Conservation (phyloP, 1,140 invertebrate species). For the Pseudomyrmex flavicornis region DNA sequence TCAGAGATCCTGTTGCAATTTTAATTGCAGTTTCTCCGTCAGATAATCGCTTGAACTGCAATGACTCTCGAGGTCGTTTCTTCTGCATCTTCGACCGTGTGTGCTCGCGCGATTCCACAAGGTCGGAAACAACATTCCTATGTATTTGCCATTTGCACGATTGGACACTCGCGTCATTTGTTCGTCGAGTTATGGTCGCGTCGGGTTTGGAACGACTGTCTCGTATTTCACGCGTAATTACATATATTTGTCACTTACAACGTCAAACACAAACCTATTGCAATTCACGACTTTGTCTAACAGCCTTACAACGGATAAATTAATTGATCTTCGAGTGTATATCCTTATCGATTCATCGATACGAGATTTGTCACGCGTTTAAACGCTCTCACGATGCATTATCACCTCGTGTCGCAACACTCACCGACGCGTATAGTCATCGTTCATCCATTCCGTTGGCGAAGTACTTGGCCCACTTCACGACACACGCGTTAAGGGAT, state of each 20-base stretch:
- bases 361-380: constrained; percentile 43
- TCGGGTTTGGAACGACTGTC: neutral
- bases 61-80: constrained; percentile 53
- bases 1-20: constrained; percentile 53
- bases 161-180: constrained; percentile 33
- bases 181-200: constrained; percentile 37
- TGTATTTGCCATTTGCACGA: constrained; percentile 39
- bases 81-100: constrained; percentile 46
- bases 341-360: constrained; percentile 19
- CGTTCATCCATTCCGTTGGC: constrained; percentile 72
- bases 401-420: constrained; percentile 70
- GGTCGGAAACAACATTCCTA: constrained; percentile 62
- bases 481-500: constrained; percentile 73
- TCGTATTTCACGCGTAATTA: constrained; percentile 11
- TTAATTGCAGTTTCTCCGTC: neutral
- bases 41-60: constrained; percentile 39
- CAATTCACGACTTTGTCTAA: neutral
- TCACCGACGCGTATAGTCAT: constrained; percentile 75
- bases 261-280: neutral
- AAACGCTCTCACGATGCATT: constrained; percentile 11
- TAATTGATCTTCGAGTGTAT: constrained; percentile 20
- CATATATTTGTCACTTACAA: constrained; percentile 19
- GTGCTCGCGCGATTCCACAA: constrained; percentile 44
- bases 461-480: constrained; percentile 84
- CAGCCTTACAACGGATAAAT: constrained; percentile 16